Conservation (phyloP, 1,140 invertebrate genomes). For the Caenorhabditis tropicalis region DNA sequence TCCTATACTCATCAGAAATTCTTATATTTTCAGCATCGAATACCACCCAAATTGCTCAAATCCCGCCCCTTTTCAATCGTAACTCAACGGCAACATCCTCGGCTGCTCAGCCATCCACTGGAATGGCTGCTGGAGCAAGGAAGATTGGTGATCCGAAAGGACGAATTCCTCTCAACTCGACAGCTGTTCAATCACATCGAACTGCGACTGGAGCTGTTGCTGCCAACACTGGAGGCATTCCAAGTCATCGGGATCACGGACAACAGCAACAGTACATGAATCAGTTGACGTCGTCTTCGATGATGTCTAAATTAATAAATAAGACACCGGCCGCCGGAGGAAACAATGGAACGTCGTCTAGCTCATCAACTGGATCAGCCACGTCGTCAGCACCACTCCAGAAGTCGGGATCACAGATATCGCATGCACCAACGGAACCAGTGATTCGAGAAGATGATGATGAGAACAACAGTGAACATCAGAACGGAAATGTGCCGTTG, state of each 20-base stretch:
- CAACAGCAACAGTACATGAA: constrained; percentile 35
- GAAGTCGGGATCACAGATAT: constrained; percentile 66
- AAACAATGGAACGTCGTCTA: constrained; percentile 45
- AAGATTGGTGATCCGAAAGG: constrained; percentile 49
- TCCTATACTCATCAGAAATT: neutral
- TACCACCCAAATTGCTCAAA: constrained; percentile 11
- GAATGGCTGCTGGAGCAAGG: constrained; percentile 28
- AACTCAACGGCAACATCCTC: constrained; percentile 4
- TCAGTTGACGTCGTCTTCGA: constrained; percentile 12
- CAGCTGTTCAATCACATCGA: neutral
- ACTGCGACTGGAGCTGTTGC: constrained; percentile 15
- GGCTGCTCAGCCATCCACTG: neutral
- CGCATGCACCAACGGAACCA: constrained; percentile 69
- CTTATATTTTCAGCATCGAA: neutral
- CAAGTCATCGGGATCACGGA: constrained; percentile 9
- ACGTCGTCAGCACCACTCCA: constrained; percentile 56
- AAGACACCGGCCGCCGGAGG: constrained; percentile 12
- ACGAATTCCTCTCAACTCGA: constrained; percentile 30
- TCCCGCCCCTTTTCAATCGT: constrained; percentile 4
- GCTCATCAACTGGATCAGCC: constrained; percentile 61
- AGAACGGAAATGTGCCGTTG: constrained; percentile 7
- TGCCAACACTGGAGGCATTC: neutral
- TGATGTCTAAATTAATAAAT: constrained; percentile 25
- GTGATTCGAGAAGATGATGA: constrained; percentile 71
- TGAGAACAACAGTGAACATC: constrained; percentile 59